Evolutionary conservation across 2,113 vertebrate species (phyloP).

Genomic region (Conger conger): DNA sequence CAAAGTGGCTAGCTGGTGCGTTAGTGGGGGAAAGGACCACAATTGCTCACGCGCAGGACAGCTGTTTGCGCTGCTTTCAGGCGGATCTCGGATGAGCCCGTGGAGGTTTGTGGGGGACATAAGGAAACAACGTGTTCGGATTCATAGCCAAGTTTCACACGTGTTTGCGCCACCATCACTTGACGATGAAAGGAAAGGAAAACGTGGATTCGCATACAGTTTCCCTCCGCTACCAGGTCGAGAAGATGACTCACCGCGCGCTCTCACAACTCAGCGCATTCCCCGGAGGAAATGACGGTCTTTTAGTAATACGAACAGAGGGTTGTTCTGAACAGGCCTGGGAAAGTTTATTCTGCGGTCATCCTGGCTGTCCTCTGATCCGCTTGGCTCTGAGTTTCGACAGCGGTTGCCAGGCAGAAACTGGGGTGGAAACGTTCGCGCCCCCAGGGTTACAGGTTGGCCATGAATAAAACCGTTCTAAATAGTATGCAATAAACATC

Average conservation of each 20-base stretch:
- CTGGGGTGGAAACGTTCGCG: background rate
- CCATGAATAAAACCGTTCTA: background rate
- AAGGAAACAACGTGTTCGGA: background rate
- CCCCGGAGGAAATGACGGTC: background rate
- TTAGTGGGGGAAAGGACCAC: background rate
- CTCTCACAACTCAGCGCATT: background rate
- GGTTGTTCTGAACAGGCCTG: background rate
- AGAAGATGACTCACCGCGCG: background rate
- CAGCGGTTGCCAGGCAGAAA: constrained; percentile 5
- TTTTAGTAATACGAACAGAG: background rate
- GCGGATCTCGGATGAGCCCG: background rate
- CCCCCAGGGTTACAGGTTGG: background rate
- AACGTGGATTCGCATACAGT: background rate
- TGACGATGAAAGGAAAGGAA: no score
- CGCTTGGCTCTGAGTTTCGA: constrained; percentile 24
- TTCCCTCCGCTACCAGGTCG: background rate
- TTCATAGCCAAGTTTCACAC: background rate
- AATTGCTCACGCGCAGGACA: background rate
- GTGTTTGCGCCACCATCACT: background rate
- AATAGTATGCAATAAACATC: background rate
- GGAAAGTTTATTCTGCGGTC: constrained; percentile 22
- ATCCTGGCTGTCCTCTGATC: background rate
- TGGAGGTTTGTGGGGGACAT: background rate
- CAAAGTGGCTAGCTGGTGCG: background rate
- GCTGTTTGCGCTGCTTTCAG: background rate